Conservation (phyloP, 2,888 invertebrate species). For the Drosophila meridiana region DNA sequence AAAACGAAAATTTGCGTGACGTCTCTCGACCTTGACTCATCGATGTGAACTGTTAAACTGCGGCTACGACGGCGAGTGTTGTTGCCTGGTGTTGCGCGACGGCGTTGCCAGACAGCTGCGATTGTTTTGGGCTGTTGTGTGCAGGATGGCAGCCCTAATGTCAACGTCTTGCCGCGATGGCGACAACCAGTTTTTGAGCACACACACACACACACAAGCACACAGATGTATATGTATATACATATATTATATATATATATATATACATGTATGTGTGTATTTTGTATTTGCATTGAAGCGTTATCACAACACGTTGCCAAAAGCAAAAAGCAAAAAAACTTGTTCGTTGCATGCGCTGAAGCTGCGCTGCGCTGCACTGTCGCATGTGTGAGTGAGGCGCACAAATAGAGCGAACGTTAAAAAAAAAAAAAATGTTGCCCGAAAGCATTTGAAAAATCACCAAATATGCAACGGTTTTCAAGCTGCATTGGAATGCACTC, state of each 20-base stretch:
- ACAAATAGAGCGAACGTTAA: slow-evolving; percentile 14
- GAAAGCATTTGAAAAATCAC: slow-evolving; percentile 51
- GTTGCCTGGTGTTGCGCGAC: slow-evolving; percentile 48
- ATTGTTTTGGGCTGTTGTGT: slow-evolving; percentile 30
- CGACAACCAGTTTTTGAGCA: slow-evolving; percentile 57
- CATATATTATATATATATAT: slow-evolving; percentile 8
- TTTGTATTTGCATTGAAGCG: slow-evolving; percentile 43
- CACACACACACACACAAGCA: slow-evolving; percentile 20
- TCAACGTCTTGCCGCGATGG: slow-evolving; percentile 51
- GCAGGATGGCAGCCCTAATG: slow-evolving; percentile 58
- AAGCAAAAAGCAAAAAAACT: slow-evolving; percentile 37
- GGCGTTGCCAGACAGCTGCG: slow-evolving; percentile 61
- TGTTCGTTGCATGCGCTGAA: slow-evolving; percentile 34
- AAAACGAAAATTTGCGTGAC: slow-evolving; percentile 84
- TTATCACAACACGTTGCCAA: slow-evolving; percentile 54
- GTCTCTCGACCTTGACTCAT: slow-evolving; percentile 85
- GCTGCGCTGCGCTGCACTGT: slow-evolving; percentile 21
- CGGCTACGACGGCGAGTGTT: slow-evolving; percentile 56
- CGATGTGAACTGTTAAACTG: slow-evolving; percentile 85
- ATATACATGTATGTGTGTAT: neutral
- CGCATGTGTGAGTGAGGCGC: slow-evolving; percentile 28
- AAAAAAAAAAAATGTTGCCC: slow-evolving; percentile 17
- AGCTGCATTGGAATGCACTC: slow-evolving; percentile 61
- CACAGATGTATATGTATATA: slow-evolving; percentile 1
- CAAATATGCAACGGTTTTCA: slow-evolving; percentile 59